Evolutionary conservation across 2,888 invertebrate species (phyloP).

Genomic region (Lochmaea capreae): DNA sequence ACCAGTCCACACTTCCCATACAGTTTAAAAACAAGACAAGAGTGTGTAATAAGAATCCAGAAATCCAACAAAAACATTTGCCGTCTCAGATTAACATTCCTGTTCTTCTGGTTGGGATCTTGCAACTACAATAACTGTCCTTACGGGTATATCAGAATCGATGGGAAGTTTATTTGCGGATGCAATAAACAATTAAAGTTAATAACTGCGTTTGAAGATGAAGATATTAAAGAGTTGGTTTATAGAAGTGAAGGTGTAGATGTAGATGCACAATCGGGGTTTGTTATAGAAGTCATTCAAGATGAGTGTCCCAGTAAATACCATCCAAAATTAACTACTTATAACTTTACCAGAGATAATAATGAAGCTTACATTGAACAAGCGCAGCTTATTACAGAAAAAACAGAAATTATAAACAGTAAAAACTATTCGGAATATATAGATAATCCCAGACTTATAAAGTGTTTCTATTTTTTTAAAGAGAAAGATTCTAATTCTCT

Average conservation of each 20-base stretch:
- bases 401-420: constrained; percentile 46
- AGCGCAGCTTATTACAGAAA: constrained; percentile 52
- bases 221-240: constrained; percentile 64
- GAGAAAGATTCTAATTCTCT: constrained; percentile 50
- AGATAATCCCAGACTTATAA: constrained; percentile 44
- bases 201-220: constrained; percentile 57
- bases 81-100: constrained; percentile 68
- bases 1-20: constrained; percentile 71
- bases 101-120: constrained; percentile 69
- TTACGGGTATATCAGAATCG: constrained; percentile 69
- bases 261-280: constrained; percentile 65
- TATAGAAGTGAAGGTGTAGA: constrained; percentile 65
- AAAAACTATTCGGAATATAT: constrained; percentile 7
- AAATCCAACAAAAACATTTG: constrained; percentile 67
- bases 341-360: background rate
- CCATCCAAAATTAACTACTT: constrained; percentile 37
- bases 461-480: constrained; percentile 58
- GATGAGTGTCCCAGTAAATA: constrained; percentile 67
- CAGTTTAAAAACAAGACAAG: constrained; percentile 60
- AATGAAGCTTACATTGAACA: constrained; percentile 41
- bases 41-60: constrained; percentile 69
- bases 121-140: constrained; percentile 61
- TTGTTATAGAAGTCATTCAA: constrained; percentile 70
- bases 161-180: constrained; percentile 70
- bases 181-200: constrained; percentile 67